Evolutionary conservation across 2,113 vertebrate genomes (phyloP).

Genomic region (Tragulus kanchil): DNA sequence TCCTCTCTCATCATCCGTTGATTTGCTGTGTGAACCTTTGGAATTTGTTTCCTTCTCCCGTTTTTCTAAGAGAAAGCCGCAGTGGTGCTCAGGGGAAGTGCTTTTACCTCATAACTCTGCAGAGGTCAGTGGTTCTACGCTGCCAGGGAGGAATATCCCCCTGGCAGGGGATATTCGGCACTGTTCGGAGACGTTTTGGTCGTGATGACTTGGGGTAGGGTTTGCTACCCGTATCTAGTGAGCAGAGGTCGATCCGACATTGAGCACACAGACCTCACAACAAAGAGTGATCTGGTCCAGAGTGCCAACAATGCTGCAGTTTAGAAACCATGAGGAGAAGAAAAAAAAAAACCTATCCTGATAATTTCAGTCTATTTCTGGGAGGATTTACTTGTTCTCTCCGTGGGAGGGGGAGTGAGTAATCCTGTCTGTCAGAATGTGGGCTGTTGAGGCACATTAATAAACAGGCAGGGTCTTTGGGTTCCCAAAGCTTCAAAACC

Average conservation of each 20-base stretch:
- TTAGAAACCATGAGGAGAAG: neutral
- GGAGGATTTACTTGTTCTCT: neutral
- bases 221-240: neutral
- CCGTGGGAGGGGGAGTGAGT: neutral
- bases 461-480: neutral
- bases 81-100: neutral
- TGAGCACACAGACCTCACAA: neutral
- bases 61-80: neutral
- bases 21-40: neutral
- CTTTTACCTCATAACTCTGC: neutral
- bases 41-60: neutral
- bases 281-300: neutral
- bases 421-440: neutral
- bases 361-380: neutral
- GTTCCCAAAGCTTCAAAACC: neutral
- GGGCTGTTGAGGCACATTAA: neutral
- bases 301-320: neutral
- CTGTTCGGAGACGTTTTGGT: neutral
- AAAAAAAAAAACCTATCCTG: too few relatives aligned
- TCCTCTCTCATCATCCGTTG: neutral
- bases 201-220: neutral
- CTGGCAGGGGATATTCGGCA: neutral
- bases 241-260: neutral
- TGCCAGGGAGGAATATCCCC: accelerated
- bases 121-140: neutral